These are phyloP conservation scores for Drosophila subsilvestris DNA, from an alignment of 2,888 invertebrate genomes.

Conservation along the genomic window DNA sequence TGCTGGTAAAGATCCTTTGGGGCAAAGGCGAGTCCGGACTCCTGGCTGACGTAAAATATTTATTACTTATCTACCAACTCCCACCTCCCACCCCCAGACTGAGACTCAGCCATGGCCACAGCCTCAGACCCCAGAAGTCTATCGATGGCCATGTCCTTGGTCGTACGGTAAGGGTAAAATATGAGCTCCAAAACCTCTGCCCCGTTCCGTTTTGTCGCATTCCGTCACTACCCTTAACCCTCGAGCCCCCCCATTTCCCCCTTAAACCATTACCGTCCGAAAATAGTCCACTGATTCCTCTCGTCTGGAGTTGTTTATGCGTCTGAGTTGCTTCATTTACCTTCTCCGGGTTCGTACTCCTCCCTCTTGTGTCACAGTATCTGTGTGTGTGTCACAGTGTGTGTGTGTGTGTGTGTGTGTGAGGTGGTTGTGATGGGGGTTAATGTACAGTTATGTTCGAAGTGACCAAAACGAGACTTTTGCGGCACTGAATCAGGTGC, in stretches of 20 bases:
- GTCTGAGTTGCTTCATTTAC: constrained; percentile 51
- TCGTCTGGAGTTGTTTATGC: constrained; percentile 64
- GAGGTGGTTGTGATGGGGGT: constrained; percentile 15
- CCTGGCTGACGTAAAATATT: constrained; percentile 66
- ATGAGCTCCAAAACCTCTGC: constrained; percentile 43
- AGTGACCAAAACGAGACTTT: constrained; percentile 33
- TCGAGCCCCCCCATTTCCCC: neutral
- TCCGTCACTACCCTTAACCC: neutral
- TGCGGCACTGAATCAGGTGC: constrained; percentile 32
- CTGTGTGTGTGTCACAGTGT: neutral
- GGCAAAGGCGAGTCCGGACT: constrained; percentile 16
- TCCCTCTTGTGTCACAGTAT: neutral
- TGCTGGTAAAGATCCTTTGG: constrained; percentile 30
- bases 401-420: neutral
- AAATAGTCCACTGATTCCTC: constrained; percentile 53
- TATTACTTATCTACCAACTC: constrained; percentile 66
- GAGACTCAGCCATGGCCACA: neutral
- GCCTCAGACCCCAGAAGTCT: neutral
- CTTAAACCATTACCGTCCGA: constrained; percentile 5
- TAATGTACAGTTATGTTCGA: constrained; percentile 49
- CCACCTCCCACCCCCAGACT: neutral
- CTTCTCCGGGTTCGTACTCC: neutral
- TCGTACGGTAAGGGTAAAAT: constrained; percentile 61
- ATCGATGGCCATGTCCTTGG: constrained; percentile 20
- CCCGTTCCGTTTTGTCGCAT: neutral